These are phyloP conservation scores for Nyctalus aviator DNA, from an alignment of 2,797 vertebrate species.

Conservation along the genomic window DNA sequence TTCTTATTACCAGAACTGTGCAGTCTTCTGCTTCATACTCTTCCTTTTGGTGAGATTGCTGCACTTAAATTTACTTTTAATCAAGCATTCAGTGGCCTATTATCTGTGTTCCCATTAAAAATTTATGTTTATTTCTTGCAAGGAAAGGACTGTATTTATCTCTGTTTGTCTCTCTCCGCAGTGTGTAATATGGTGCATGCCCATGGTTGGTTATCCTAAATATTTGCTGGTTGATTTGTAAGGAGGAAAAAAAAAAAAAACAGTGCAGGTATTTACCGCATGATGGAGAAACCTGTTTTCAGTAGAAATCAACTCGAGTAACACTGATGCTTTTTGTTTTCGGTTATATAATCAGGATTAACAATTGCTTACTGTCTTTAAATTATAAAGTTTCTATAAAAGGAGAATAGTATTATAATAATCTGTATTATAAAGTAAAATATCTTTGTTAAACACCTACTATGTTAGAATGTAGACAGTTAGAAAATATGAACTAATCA, in stretches of 20 bases:
- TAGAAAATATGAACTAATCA: background rate
- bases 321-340: background rate
- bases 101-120: background rate
- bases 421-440: background rate
- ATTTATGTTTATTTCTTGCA: background rate
- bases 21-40: background rate
- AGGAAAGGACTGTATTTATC: background rate
- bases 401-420: background rate
- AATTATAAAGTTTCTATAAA: background rate
- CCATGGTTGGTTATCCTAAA: background rate
- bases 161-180: background rate
- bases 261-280: background rate
- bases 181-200: slow-evolving; percentile 21
- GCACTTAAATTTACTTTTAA: background rate
- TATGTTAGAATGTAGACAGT: background rate
- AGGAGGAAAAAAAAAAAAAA: slow-evolving; percentile 47
- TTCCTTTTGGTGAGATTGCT: background rate
- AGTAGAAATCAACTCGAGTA: background rate
- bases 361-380: background rate
- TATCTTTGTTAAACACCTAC: background rate
- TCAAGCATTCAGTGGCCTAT: background rate
- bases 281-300: slow-evolving; percentile 21
- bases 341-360: background rate
- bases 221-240: slow-evolving; percentile 43
- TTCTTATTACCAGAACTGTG: background rate